Base-by-base conservation (phyloP, 2,113 vertebrate species). In the Trogon surrucura region DNA sequence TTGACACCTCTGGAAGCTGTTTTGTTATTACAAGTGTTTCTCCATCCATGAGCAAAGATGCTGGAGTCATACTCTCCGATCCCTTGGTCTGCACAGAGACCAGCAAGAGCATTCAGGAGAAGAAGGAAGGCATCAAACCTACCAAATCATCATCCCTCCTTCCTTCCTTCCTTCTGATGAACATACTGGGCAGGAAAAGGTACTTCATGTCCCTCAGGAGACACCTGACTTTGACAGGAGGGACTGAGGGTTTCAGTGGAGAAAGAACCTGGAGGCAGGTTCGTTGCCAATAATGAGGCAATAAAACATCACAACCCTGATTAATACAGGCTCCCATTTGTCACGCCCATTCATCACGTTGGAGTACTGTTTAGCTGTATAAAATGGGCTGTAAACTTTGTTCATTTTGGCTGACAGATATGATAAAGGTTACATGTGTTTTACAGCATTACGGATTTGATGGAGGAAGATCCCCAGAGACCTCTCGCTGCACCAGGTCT, bases 361-460 rank as follows among this genome's bases (percentile, higher is more conserved):
- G 30, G 6, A 67, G 50, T 16, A 51, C 62, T 22, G 85, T 89
- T 95, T 77, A 89, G 92, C 90, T 88, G 92, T 19, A 60, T 87
- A 87, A 96, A 96, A 96, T 2, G 71, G 93, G 74, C 93, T 89
- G 93, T 90, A 94, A 96, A 96, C 74, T 92, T 53, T 77, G 90
- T 71, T 96, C 91, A 67, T 91, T 93, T 94, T 66, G 87, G 36
- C 78, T 96, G 95, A 60, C 64, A 79, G 91, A n/a, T 25, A 72
- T 26, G 65, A 91, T 74, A 92, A 95, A 96, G 91, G 81, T 90
- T 91, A 84, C 51, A 72, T 81, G 85, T 27, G 6, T 83, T 94
- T 92, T 80, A 84, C 62, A 85, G 89, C 91, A 70, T 84, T 61
- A 72, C 8, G 2, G 30, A 89, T 86, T 77, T 75, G 80, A 88